phyloP scores from a whole-genome alignment of 1,140 invertebrate genomes.

The Lasioglossum baleicum region DNA sequence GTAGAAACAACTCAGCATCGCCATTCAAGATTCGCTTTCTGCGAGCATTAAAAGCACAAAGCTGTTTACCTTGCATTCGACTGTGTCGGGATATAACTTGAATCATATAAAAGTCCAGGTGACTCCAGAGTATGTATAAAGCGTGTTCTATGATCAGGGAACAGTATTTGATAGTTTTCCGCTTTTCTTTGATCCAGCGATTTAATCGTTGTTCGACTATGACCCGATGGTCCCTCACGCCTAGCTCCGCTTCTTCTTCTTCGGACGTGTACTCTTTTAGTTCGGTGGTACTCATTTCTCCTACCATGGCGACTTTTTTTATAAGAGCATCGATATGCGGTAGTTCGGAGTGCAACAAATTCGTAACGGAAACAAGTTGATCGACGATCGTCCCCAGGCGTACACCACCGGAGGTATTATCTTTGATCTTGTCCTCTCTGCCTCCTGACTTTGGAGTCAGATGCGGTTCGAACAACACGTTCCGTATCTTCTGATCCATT shows the following conservation, averaged over 20 bases:
- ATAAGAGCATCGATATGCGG: conserved; percentile 72
- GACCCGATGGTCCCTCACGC: conserved; percentile 73
- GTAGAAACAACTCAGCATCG: too few species aligned
- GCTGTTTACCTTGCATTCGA: conserved; percentile 64
- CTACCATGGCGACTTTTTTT: conserved; percentile 67
- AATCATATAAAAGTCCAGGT: conserved; percentile 88
- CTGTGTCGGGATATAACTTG: conserved; percentile 80
- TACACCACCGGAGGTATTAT: conserved; percentile 66
- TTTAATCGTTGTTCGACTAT: conserved; percentile 74
- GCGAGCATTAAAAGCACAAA: conserved; percentile 1
- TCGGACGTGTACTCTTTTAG: conserved; percentile 75
- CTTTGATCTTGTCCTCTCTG: conserved; percentile 65
- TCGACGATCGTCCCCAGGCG: conserved; percentile 73
- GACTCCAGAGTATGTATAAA: conserved; percentile 91
- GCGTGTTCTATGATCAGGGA: conserved; percentile 88
- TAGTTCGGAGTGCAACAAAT: conserved; percentile 71
- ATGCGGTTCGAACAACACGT: conserved; percentile 75
- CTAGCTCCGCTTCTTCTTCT: conserved; percentile 75
- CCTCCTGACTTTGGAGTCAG: conserved; percentile 65
- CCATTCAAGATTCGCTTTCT: too few species aligned
- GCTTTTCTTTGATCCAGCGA: conserved; percentile 80
- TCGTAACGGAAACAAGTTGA: conserved; percentile 72
- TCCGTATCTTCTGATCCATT: conserved; percentile 77
- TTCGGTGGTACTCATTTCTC: conserved; percentile 74
- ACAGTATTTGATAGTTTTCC: conserved; percentile 83